Evolutionary conservation across 2,888 invertebrate genomes (phyloP).

Genomic region (Campaea margaritaria): DNA sequence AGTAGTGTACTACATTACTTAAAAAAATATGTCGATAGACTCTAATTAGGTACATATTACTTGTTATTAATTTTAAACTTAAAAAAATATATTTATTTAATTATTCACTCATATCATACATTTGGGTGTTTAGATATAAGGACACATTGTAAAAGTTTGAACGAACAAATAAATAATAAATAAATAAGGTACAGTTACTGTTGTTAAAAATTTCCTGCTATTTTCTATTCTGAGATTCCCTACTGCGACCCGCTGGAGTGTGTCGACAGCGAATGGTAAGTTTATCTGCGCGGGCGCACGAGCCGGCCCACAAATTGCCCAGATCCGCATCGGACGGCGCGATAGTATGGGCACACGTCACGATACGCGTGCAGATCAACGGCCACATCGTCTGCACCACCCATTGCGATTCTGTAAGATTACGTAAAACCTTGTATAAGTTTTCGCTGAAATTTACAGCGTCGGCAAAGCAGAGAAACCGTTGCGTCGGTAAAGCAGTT

Average conservation of each 20-base stretch:
- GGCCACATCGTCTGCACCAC: conserved; percentile 9
- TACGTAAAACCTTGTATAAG: conserved; percentile 17
- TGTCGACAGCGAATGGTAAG: conserved; percentile 17
- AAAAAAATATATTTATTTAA: no score
- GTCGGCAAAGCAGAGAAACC: neutral
- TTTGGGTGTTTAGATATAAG: no score
- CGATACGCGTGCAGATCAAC: conserved; percentile 45
- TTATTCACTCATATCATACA: no score
- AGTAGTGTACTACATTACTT: no score
- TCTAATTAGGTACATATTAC: no score
- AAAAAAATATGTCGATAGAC: no score
- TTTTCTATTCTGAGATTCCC: neutral
- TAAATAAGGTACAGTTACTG: no score
- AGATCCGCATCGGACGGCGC: conserved; percentile 55
- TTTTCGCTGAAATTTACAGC: neutral
- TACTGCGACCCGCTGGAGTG: conserved; percentile 7
- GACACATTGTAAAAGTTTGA: no score
- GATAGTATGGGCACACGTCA: conserved; percentile 56
- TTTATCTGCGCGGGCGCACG: conserved; percentile 63
- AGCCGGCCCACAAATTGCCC: conserved; percentile 75
- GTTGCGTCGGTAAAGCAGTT: neutral
- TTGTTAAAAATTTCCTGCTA: no score
- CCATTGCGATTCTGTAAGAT: conserved; percentile 6
- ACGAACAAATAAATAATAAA: no score
- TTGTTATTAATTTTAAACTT: no score